Evolutionary conservation across 2,797 vertebrate species (phyloP).

Genomic region (Eulemur rubriventer): DNA sequence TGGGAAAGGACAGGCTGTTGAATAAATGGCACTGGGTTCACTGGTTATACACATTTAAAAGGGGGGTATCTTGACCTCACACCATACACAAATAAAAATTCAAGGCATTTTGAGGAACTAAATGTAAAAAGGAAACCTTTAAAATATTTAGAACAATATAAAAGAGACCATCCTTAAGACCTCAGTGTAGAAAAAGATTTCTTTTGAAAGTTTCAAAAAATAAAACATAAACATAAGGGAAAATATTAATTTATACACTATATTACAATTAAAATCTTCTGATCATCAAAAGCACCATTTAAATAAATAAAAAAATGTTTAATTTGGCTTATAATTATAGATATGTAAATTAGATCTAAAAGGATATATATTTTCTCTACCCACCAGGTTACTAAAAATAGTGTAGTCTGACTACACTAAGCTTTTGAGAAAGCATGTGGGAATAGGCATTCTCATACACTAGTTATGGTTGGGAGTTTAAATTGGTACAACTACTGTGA

Average conservation of each 20-base stretch:
- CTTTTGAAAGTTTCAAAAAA: background rate
- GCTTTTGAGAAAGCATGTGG: background rate
- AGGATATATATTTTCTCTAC: background rate
- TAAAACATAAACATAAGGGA: background rate
- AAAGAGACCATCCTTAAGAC: background rate
- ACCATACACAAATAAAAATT: background rate
- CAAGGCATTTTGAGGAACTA: background rate
- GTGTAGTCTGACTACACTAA: background rate
- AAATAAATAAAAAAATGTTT: background rate
- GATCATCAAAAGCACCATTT: background rate
- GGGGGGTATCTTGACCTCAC: background rate
- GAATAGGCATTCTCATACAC: background rate
- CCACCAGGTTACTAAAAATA: background rate
- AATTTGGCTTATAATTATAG: background rate
- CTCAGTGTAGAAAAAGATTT: background rate
- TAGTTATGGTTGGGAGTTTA: background rate
- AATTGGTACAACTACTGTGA: background rate
- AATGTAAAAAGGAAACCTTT: background rate
- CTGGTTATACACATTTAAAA: background rate
- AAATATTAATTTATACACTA: background rate
- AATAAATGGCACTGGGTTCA: background rate
- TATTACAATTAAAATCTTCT: background rate
- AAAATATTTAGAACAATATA: background rate
- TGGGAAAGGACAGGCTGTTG: background rate
- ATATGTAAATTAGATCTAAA: background rate